Base-by-base conservation (phyloP, 2,888 invertebrate genomes). In the Shargacucullia verbasci region DNA sequence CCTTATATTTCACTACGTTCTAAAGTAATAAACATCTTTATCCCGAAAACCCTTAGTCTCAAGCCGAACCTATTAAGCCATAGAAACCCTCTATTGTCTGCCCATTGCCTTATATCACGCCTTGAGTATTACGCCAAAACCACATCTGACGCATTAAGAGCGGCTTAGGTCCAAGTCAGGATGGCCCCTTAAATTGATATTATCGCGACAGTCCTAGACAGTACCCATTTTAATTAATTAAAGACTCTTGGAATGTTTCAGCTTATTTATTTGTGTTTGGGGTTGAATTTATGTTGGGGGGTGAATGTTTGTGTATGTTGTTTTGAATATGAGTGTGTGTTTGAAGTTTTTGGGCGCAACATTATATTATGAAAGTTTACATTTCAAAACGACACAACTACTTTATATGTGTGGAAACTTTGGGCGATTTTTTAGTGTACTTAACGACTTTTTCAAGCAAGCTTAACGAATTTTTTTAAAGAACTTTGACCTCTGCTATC, bases 141-240 rank as follows among this genome's bases (percentile, higher is more conserved):
- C 78, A 52, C 75, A 77, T 65, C 66, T 50, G 58, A 61, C 47
- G 50, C 69, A 62, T 73, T 70, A 73, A 63, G 76, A 59, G 56
- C 58, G 62, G 78, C 78, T 79, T 68, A 77, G 46, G 62, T 64
- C 61, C 59, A 64, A 70, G 70, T 64, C 59, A 54, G 59, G 44
- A 57, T 39, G 49, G 66, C 70, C 73, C 56, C 70, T 73, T 71
- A 76, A 78, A 82, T 79, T 81, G 79, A 82, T 81, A 83, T 74
- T 78, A 81, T 81, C 79, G 62, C 75, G 64, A 70, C 61, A 53
- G 64, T 38, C 40, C 60, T 59, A 63, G 69, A 65, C 65, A 11
- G 63, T 63, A 63, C 45, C 81, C 81, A 82, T 82, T 80, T 20
- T 76, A 76, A 77, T 82, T 84, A 84, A 84, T 83, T 82, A 80